Conservation (phyloP, 2,113 vertebrate genomes). For the Alces alces region DNA sequence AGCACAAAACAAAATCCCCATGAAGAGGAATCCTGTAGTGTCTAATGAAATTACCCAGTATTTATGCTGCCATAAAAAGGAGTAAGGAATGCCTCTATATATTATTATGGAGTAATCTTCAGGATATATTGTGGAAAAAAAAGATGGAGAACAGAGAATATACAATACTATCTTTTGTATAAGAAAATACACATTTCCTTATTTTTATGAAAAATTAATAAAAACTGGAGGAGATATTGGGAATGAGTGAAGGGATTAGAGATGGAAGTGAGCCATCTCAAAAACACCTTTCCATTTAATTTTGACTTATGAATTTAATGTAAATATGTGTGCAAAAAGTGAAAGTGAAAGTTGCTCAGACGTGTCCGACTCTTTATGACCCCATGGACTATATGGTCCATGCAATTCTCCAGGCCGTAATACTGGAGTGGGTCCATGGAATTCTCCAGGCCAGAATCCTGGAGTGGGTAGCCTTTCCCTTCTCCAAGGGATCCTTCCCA, state of each 20-base stretch:
- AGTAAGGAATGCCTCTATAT: not conserved
- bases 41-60: not conserved
- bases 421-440: not conserved
- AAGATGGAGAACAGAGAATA: not conserved
- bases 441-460: not conserved
- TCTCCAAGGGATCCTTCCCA: not conserved
- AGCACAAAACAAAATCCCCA: not conserved
- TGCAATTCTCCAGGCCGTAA: not conserved
- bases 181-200: not conserved
- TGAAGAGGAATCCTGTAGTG: not conserved
- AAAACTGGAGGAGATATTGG: not conserved
- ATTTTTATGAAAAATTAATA: constrained; percentile 9
- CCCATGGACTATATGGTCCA: not conserved
- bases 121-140: not conserved
- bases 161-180: not conserved
- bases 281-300: not conserved
- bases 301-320: not conserved
- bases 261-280: not conserved
- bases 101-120: not conserved
- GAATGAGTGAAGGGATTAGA: not conserved
- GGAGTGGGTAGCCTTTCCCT: not conserved
- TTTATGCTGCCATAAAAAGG: not conserved
- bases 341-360: not conserved
- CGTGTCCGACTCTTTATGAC: not conserved
- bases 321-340: not conserved